phyloP scores from a whole-genome alignment of 2,113 vertebrate species.

The Gopherus evgoodei region DNA sequence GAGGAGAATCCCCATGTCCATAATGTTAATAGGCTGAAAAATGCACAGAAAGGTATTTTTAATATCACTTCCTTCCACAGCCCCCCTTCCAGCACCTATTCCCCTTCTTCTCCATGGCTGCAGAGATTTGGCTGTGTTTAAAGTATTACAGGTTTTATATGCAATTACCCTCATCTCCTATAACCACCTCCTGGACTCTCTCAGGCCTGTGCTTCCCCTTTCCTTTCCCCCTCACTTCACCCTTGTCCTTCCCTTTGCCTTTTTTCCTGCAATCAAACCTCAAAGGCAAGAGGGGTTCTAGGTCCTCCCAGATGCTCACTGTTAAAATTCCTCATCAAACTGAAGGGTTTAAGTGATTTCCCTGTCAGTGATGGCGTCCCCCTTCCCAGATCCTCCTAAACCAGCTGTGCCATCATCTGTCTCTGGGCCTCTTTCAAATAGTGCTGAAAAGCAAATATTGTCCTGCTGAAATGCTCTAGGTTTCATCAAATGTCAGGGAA shows the following conservation, averaged over 20 bases:
- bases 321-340: background rate
- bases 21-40: background rate
- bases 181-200: background rate
- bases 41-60: background rate
- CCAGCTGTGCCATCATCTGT: background rate
- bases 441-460: background rate
- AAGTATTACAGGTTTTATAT: background rate
- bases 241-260: background rate
- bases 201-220: background rate
- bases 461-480: background rate
- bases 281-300: background rate
- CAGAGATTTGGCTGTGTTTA: background rate
- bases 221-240: background rate
- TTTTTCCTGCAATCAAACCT: background rate
- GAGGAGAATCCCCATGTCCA: background rate
- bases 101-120: background rate
- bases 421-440: background rate
- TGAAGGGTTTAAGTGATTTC: background rate
- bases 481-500: background rate
- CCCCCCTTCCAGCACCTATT: background rate
- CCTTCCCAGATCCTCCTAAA: background rate
- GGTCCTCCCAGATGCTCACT: background rate
- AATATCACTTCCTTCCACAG: background rate
- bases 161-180: background rate
- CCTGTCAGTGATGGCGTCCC: background rate